phyloP scores from a whole-genome alignment of 2,113 vertebrate genomes.

The Malaclemys terrapin region DNA sequence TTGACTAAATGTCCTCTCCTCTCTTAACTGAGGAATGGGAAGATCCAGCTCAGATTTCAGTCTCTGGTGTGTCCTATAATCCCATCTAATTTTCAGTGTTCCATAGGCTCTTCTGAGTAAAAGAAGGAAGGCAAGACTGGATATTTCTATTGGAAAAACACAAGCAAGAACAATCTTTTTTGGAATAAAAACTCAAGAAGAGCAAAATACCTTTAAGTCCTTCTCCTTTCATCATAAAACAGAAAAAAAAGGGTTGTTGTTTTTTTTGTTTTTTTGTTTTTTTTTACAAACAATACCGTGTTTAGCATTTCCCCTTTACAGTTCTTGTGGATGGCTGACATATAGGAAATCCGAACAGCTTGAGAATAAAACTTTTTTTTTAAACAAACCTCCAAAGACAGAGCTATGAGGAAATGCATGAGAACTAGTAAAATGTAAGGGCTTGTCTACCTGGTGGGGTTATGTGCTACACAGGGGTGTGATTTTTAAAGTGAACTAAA shows the following conservation, averaged over 20 bases:
- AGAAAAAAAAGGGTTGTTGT: background rate
- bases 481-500: background rate
- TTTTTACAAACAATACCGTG: accelerated
- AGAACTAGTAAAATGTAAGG: background rate
- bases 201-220: background rate
- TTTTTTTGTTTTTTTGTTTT: too few relatives aligned
- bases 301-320: background rate
- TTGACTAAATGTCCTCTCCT: background rate
- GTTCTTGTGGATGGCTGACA: background rate
- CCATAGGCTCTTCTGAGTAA: background rate
- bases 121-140: accelerated
- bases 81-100: accelerated
- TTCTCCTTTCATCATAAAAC: background rate
- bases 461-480: background rate
- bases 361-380: accelerated
- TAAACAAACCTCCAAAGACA: background rate
- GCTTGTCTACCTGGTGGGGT: background rate
- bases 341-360: accelerated
- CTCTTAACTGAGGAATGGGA: background rate
- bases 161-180: background rate
- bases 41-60: accelerated
- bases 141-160: background rate
- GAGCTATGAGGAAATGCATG: background rate
- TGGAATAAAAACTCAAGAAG: background rate
- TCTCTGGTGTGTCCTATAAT: background rate